Percentiles rank a stretch among this genome's conserved stretches.
Evolutionary conservation across 2,113 vertebrate genomes (phyloP).

Genomic region (Callocephalon fimbriatum): DNA sequence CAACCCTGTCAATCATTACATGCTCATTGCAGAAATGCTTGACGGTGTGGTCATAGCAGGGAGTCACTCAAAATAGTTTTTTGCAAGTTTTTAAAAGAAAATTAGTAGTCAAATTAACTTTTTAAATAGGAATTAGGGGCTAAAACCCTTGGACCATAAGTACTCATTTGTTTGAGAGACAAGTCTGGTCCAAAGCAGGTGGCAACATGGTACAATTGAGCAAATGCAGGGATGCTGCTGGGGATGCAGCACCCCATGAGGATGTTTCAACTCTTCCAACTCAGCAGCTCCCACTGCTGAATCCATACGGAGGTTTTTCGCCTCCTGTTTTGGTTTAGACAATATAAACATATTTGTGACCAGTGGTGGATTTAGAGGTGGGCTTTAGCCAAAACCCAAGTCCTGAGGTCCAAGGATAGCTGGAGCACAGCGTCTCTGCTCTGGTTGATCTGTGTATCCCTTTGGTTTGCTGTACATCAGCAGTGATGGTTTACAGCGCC

Average conservation of each 20-base stretch:
- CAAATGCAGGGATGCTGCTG: neutral
- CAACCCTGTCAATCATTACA: accelerated
- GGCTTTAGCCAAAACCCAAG: neutral
- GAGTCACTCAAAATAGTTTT: neutral
- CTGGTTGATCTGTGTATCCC: accelerated
- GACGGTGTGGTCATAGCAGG: accelerated
- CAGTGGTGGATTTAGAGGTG: neutral
- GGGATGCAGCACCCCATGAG: accelerated
- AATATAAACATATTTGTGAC: neutral
- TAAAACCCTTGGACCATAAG: neutral
- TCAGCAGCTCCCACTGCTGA: neutral
- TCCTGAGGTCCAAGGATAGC: neutral
- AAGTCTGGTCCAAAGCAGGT: neutral
- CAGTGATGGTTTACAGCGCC: neutral
- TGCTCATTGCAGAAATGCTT: neutral
- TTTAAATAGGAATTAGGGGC: neutral
- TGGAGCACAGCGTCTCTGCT: accelerated
- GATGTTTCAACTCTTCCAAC: neutral
- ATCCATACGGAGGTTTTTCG: neutral
- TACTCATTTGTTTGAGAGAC: accelerated
- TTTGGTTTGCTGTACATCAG: neutral
- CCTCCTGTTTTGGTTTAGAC: neutral
- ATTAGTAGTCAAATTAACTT: neutral
- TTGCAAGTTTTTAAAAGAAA: neutral
- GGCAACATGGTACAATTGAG: accelerated